Evolutionary conservation across 2,797 vertebrate species (phyloP), one percentile per base, ranked within the genome.

Genomic region (Steatocranus sp.): DNA sequence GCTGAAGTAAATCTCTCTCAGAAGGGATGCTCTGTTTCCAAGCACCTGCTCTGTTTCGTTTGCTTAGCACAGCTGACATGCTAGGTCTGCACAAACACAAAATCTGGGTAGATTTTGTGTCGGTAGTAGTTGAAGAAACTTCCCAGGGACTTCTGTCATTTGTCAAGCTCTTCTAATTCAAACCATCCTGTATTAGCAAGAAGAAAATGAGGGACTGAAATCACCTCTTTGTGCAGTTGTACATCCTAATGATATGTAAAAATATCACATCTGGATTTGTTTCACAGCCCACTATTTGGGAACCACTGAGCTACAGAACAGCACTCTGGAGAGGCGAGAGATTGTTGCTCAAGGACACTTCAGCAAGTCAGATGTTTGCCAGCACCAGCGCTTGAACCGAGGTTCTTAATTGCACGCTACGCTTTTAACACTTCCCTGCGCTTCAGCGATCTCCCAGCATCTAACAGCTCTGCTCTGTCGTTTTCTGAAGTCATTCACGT

Each of bases 281-380:
- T 73, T 41, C 1, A 3, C 3, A 32, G 76, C 17, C 50, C 73
- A 79, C 81, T 3, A 8, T 43, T 6, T 68, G 27, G 83, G 74
- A 66, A 54, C 70, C 58, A 82, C 82, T 86, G 85, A 83, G 79
- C 27, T 41, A 17, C 23, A 80, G 51, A 85, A 7, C 43, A 51
- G 66, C n/a, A 58, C 18, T 34, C 30, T 20, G 20, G 43, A 77
- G 80, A 1, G 2, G 54, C 12, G 76, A 51, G 53, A 83, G 14
- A 56, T 78, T 82, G 53, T 86, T 86, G 87, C 87, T 91, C 36
- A 41, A 89, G 91, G 88, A 88, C 85, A 83, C 86, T 87, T 75
- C 76, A 86, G 51, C 86, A 86, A 70, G 75, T 30, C 70, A 58
- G 63, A 80, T 12, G 68, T 58, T 84, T 76, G 83, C 84, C 79